phyloP scores from a whole-genome alignment of 2,113 vertebrate species.

The Chelonoidis abingdonii region DNA sequence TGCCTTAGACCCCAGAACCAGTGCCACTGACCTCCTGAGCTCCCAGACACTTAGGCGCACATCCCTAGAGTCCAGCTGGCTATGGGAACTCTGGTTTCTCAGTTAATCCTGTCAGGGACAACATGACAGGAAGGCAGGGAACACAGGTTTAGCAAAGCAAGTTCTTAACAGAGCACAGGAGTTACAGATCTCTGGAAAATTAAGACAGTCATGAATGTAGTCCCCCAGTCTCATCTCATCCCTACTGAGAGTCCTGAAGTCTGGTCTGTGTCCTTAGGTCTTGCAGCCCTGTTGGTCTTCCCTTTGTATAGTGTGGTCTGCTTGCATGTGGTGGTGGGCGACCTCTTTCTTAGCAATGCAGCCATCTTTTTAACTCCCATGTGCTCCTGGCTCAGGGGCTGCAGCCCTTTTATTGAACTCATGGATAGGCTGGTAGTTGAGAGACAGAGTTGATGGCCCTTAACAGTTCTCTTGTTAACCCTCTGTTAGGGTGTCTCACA shows the following conservation, averaged over 20 bases:
- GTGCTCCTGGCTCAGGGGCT: not conserved
- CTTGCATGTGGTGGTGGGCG: not conserved
- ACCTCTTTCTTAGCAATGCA: not conserved
- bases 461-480: not conserved
- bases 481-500: not conserved
- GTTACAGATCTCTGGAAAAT: not conserved
- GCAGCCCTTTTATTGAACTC: not conserved
- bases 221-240: not conserved
- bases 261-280: not conserved
- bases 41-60: not conserved
- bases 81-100: not conserved
- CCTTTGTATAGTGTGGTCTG: rapidly evolving
- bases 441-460: not conserved
- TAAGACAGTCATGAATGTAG: not conserved
- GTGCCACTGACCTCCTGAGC: not conserved
- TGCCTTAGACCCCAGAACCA: not conserved
- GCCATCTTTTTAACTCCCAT: not conserved
- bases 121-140: not conserved
- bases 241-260: not conserved
- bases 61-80: not conserved
- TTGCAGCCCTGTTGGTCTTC: not conserved
- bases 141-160: not conserved
- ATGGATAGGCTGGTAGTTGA: not conserved
- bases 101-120: not conserved
- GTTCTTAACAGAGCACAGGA: not conserved